phyloP scores from a whole-genome alignment of 2,797 vertebrate genomes.

The Carcharodon carcharias region DNA sequence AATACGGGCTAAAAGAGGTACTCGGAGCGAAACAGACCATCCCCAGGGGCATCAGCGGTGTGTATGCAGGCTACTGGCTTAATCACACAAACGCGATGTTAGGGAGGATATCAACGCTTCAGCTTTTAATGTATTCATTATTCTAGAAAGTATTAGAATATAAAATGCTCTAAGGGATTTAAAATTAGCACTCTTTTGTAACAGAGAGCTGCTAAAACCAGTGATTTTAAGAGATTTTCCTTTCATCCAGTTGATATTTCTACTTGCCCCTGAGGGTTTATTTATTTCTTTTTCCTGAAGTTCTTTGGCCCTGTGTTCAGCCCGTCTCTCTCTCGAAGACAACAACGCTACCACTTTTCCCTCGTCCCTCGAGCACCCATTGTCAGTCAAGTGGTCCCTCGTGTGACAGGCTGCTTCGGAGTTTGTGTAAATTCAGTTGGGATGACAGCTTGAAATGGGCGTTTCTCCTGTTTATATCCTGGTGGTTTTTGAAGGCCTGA shows the following conservation, averaged over 20 bases:
- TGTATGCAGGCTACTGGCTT: not conserved
- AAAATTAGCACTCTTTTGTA: too few relatives aligned
- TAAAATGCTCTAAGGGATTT: not conserved
- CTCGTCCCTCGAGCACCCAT: not conserved
- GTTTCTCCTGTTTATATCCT: not conserved
- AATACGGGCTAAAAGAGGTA: constrained; percentile 49
- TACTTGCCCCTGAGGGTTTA: not conserved
- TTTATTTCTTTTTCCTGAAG: not conserved
- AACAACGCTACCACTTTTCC: not conserved
- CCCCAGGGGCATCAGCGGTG: not conserved
- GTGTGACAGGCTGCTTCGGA: not conserved
- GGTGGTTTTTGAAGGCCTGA: not conserved
- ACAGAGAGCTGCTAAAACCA: not conserved
- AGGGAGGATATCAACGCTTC: not conserved
- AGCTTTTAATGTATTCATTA: not conserved
- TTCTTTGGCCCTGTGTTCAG: not conserved
- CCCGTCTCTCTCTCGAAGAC: not conserved
- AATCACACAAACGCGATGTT: not conserved
- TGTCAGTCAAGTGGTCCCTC: constrained; percentile 16
- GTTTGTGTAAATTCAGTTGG: not conserved
- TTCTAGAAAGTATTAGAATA: not conserved
- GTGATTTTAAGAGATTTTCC: too few relatives aligned
- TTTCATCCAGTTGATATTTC: not conserved
- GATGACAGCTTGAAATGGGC: not conserved
- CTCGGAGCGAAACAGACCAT: not conserved